These are phyloP conservation scores for Cyclophora punctaria DNA, from an alignment of 2,888 invertebrate genomes.

Conservation along the genomic window DNA sequence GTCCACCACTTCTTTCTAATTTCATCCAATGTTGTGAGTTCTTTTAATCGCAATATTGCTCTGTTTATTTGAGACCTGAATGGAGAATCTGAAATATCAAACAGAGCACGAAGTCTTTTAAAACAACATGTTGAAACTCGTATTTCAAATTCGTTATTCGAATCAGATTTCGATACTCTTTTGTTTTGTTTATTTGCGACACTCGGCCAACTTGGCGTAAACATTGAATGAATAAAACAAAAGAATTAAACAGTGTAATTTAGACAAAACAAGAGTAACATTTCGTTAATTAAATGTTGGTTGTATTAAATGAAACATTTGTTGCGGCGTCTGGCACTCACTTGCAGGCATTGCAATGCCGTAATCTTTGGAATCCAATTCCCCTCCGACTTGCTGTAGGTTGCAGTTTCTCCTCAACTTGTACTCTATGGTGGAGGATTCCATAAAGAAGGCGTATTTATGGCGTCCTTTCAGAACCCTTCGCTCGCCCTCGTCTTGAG, in stretches of 20 bases:
- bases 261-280: neutral
- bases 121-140: too few species aligned
- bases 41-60: constrained; percentile 91
- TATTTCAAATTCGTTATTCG: too few species aligned
- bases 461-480: constrained; percentile 76
- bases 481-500: constrained; percentile 89
- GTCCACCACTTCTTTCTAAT: constrained; percentile 96
- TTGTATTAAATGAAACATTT: neutral
- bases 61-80: constrained; percentile 86
- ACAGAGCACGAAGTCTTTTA: too few species aligned
- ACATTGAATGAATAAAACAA: neutral
- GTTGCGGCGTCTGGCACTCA: constrained; percentile 52
- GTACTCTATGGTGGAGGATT: constrained; percentile 95
- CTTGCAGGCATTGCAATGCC: constrained; percentile 90
- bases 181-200: too few species aligned
- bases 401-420: constrained; percentile 87
- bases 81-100: constrained; percentile 49
- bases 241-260: neutral
- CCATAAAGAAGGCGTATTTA: constrained; percentile 95
- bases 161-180: too few species aligned
- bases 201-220: too few species aligned
- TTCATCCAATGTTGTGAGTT: constrained; percentile 83
- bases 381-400: constrained; percentile 85
- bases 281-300: too few species aligned
- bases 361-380: constrained; percentile 88